Evolutionary conservation across 2,113 vertebrate species (phyloP).

Genomic region (Callospermophilus lateralis): DNA sequence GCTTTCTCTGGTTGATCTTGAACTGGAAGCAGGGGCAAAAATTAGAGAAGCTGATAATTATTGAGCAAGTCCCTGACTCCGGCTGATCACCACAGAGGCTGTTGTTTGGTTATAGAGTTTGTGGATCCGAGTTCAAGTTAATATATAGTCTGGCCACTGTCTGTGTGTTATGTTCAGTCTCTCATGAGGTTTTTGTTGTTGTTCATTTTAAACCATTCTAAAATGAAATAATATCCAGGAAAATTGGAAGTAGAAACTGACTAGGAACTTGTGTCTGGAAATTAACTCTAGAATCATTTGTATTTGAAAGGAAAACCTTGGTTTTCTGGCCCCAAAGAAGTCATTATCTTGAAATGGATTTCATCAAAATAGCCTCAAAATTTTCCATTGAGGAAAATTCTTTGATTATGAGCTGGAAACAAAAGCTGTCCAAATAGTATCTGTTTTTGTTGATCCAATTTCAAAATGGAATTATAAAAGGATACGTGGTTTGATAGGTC

Average conservation of each 20-base stretch:
- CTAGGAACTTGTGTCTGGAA: background rate
- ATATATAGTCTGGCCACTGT: background rate
- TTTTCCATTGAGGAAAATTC: slow-evolving; percentile 32
- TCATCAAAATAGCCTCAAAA: slow-evolving; percentile 5
- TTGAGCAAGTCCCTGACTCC: background rate
- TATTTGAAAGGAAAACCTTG: background rate
- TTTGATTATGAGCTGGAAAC: slow-evolving; percentile 28
- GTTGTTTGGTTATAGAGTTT: background rate
- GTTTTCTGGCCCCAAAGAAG: background rate
- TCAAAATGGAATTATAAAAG: slow-evolving; percentile 48
- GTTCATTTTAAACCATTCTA: background rate
- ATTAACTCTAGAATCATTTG: slow-evolving; percentile 30
- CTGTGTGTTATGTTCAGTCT: background rate
- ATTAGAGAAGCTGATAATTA: background rate
- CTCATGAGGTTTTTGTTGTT: background rate
- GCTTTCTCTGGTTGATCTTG: background rate
- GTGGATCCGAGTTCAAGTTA: background rate
- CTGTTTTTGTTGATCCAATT: background rate
- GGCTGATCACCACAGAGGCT: background rate
- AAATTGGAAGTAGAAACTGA: slow-evolving; percentile 20
- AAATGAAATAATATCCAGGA: slow-evolving; percentile 24
- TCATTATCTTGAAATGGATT: slow-evolving; percentile 25
- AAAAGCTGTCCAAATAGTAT: background rate
- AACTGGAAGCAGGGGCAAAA: background rate
- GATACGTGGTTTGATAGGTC: background rate